Evolutionary conservation across 2,888 invertebrate genomes (phyloP), one percentile per base, ranked within the genome.

Genomic region (Drosophila mercatorum): DNA sequence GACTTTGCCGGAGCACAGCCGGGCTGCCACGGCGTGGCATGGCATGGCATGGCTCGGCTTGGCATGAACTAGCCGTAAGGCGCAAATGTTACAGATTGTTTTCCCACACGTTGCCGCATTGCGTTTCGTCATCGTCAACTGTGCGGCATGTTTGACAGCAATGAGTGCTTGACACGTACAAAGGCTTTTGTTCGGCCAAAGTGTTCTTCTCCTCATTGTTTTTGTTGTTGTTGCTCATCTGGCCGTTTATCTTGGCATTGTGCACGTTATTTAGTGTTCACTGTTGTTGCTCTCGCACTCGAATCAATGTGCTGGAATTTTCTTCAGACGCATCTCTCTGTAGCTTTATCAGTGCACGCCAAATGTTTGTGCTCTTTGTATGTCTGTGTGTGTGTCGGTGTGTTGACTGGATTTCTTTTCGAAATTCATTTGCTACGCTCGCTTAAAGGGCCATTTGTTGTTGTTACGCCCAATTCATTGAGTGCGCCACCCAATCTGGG

Each of bases 131-230:
- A 87, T 78, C 83, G 76, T 84, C 87, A 83, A 84, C 74, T 72
- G 73, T 78, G 83, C 79, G 77, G 76, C 85, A 77, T 88, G 84
- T 85, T 88, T 88, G 84, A 83, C 84, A 83, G 84, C 88, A 85
- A 88, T 85, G 84, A 88, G 85, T 81, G 83, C 85, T 85, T 88
- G 88, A 85, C 84, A 85, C 84, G 84, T 88, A 85, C 85, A 85
- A 85, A 81, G 79, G 81, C 84, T 75, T 88, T 85, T 85, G 84
- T 85, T 83, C 73, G 83, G 63, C 47, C 79, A 38, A 75, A 80
- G 80, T 76, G 84, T 78, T 78, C 71, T 40, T 56, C 57, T 43
- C 60, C 56, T 68, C 68, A 53, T 59, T 75, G 60, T 40, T 47
- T 28, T 51, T 43, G 60, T 40, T 63, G 44, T 12, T 72, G 79